Evolutionary conservation across 1,140 invertebrate species (phyloP).

Genomic region (Aleiodes sp.): DNA sequence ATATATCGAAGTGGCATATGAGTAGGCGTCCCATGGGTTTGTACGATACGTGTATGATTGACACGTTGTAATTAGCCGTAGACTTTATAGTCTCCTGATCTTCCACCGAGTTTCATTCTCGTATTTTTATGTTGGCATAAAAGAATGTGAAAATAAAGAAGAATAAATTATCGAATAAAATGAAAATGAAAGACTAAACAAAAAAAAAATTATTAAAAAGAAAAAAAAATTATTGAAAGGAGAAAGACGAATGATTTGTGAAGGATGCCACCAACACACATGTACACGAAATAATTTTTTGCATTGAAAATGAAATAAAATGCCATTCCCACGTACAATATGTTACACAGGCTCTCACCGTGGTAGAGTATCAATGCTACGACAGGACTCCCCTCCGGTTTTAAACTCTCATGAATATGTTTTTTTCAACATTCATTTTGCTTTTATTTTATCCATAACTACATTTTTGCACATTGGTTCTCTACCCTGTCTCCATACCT

Average conservation of each 20-base stretch:
- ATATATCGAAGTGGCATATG: neutral
- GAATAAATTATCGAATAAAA: slow-evolving; percentile 6
- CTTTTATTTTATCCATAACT: neutral
- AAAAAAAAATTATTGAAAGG: slow-evolving; percentile 26
- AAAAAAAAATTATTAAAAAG: neutral
- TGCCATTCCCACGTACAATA: slow-evolving; percentile 40
- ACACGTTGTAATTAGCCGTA: slow-evolving; percentile 43
- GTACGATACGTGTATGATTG: slow-evolving; percentile 41
- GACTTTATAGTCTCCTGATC: slow-evolving; percentile 30
- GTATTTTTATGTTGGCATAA: neutral
- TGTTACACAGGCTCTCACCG: slow-evolving; percentile 16
- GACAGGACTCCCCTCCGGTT: slow-evolving; percentile 34
- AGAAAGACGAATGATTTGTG: slow-evolving; percentile 27
- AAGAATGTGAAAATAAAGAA: slow-evolving; percentile 13
- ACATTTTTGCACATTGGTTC: slow-evolving; percentile 32
- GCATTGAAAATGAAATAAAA: slow-evolving; percentile 28
- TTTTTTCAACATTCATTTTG: slow-evolving; percentile 15
- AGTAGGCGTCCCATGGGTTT: slow-evolving; percentile 35
- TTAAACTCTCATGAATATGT: slow-evolving; percentile 34
- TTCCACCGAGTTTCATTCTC: slow-evolving; percentile 8
- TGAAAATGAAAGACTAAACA: slow-evolving; percentile 19
- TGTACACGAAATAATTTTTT: slow-evolving; percentile 22
- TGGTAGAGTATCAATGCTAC: neutral
- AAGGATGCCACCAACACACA: neutral
- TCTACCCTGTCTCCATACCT: slow-evolving; percentile 33